Base-by-base conservation (phyloP, 1,140 invertebrate genomes). In the Melipona quadrifasciata region DNA sequence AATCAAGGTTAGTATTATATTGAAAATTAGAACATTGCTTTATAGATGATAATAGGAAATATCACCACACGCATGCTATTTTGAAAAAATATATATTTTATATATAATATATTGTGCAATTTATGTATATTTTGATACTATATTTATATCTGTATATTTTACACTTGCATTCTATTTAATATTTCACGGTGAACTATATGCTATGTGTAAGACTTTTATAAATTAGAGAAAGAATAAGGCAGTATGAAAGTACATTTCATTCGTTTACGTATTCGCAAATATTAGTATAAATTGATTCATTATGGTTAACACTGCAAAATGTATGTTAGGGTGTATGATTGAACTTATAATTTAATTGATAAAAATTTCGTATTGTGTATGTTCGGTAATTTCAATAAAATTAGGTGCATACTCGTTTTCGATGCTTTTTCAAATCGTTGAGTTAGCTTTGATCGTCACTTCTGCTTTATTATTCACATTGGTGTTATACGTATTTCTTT, bases 1-100 rank as follows among this genome's bases (percentile, higher is more conserved):
- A 91, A 85, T 68, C 91, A 93, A 93, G 93, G 93, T 94, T 64
- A 88, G 90, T 92, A 88, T 88, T 92, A 21, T 24, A 31, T 34
- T 1, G 2, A 27, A 76, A 19, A 76, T 75, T 47, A 10, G 0
- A 11, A 24, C 16, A 53, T n/a, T 11, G 39, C 12, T 77, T 39
- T 83, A 71, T 24, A 19, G 16, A 58, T 14, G 34, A 34, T 67
- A 31, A 24, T 27, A 61, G 47, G 12, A 19, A n/a, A 79, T 11
- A 27, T 51, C 12, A 34, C 17, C 31, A 55, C 65, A n/a, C 14
- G 39, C 70, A 71, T 55, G 47, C 71, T 53, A 78, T 61, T 70
- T 53, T 21, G 11, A 70, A 19, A 11, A 55, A 27, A 68, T 68
- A 4, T 47, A 72, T 64, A 77, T 79, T 31, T 31, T 31, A 31